Evolutionary conservation across 1,140 invertebrate genomes (phyloP).

Genomic region (Procambarus virginalis): DNA sequence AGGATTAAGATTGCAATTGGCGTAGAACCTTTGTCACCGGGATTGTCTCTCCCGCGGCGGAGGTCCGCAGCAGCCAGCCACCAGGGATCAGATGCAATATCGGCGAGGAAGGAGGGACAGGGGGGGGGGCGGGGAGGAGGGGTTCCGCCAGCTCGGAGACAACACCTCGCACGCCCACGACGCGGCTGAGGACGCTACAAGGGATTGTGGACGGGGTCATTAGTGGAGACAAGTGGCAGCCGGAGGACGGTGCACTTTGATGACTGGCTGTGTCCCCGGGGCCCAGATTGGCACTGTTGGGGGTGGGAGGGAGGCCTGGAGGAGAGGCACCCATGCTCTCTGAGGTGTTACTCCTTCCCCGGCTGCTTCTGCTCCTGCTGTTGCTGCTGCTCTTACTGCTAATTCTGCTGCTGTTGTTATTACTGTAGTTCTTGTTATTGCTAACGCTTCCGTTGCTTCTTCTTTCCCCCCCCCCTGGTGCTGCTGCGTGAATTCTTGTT

Average conservation of each 20-base stretch:
- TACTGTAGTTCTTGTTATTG: no score
- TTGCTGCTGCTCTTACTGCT: no score
- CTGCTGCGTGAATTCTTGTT: no score
- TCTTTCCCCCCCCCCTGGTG: no score
- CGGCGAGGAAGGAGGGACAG: background rate
- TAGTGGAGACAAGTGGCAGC: conserved; percentile 12
- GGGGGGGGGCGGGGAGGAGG: background rate
- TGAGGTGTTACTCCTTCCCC: background rate
- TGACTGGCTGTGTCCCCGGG: background rate
- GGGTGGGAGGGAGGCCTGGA: background rate
- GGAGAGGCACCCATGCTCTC: background rate
- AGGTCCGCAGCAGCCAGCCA: background rate
- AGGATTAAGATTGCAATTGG: conserved; percentile 48
- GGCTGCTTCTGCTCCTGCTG: no score
- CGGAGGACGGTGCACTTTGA: background rate
- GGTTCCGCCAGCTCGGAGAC: background rate
- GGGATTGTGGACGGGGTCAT: conserved; percentile 5
- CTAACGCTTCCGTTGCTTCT: no score
- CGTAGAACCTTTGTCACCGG: conserved; percentile 1
- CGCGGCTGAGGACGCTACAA: background rate
- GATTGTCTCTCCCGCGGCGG: conserved; percentile 4
- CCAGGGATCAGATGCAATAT: conserved; percentile 26
- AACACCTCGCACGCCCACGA: conserved; percentile 9
- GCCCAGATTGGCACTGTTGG: background rate
- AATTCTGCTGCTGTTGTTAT: no score